Conservation (phyloP, 2,113 vertebrate genomes). For the Hippoglossus stenolepis region DNA sequence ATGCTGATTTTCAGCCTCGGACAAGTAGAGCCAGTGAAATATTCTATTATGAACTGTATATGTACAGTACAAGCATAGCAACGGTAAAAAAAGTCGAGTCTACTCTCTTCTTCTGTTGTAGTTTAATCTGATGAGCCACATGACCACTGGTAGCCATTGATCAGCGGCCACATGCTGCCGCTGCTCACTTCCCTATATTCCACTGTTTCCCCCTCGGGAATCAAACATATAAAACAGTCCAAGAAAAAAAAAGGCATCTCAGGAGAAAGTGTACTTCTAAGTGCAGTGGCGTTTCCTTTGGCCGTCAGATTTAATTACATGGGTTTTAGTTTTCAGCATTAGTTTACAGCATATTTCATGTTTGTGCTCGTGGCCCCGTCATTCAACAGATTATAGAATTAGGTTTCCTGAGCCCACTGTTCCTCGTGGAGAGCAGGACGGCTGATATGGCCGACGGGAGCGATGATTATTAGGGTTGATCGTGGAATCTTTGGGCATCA, state of each 20-base stretch:
- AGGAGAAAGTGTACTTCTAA: slow-evolving; percentile 50
- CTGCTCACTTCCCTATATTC: slow-evolving; percentile 28
- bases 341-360: slow-evolving; percentile 68
- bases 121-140: slow-evolving; percentile 27
- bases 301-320: slow-evolving; percentile 74
- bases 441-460: slow-evolving; percentile 68
- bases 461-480: slow-evolving; percentile 60
- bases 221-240: slow-evolving; percentile 3
- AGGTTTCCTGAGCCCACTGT: slow-evolving; percentile 62
- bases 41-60: too few species aligned
- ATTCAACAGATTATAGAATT: slow-evolving; percentile 75
- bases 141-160: slow-evolving; percentile 19
- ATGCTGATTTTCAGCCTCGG: too few species aligned
- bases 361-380: slow-evolving; percentile 73
- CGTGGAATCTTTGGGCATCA: slow-evolving; percentile 67
- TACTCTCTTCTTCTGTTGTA: background rate
- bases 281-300: slow-evolving; percentile 42
- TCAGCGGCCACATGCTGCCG: background rate
- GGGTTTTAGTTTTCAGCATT: slow-evolving; percentile 60
- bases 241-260: slow-evolving; percentile 35
- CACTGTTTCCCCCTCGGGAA: slow-evolving; percentile 27
- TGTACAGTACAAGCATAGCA: background rate
- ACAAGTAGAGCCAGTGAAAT: too few species aligned
- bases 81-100: background rate
- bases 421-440: slow-evolving; percentile 46